Evolutionary conservation across 2,888 invertebrate species (phyloP), one percentile per base, ranked within the genome.

Genomic region (Lepas anatifera): DNA sequence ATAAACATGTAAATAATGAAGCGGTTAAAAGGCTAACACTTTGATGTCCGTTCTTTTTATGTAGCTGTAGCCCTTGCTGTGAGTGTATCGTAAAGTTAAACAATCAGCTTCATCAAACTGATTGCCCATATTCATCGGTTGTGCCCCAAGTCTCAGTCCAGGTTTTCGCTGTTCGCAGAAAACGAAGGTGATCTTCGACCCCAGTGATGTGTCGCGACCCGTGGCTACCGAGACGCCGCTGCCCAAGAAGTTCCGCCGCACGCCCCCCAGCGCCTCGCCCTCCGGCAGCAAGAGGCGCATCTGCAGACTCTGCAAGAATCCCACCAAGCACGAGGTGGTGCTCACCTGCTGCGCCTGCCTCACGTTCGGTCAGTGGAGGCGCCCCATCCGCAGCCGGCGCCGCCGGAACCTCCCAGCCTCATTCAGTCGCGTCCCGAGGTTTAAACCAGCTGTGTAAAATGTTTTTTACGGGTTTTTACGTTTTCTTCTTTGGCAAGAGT

Each of bases 171-270:
- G 2, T 79, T 79, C 8, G n/a, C 79, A 74, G 70, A 80, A 79
- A 41, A 75, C 74, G 25, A 73, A 73, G 8, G 79, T 79, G 1
- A 80, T 78, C 48, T 76, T 73, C 71, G 78, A 80, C 71, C 79
- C 78, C 22, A 80, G 75, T 74, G 79, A 79, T n/a, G n/a, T n/a
- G 72, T 78, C 78, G 25, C 80, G 74, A 73, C 79, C 77, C 11
- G 78, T 75, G 70, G 80, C 80, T 0, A 77, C 77, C 70, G 80
- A 80, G 35, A 73, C 74, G 13, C 69, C 71, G 22, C 78, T 35
- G 22, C 27, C 46, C 2, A 48, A 58, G 10, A 46, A 41, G 1
- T n/a, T 8, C 22, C 35, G 25, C 0, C 70, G 71, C 25, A 35
- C 63, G 27, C 52, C 32, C 11, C 70, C 72, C n/a, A 72, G 25